Evolutionary conservation across 1,140 invertebrate genomes (phyloP).

Genomic region (Cydia splendana): DNA sequence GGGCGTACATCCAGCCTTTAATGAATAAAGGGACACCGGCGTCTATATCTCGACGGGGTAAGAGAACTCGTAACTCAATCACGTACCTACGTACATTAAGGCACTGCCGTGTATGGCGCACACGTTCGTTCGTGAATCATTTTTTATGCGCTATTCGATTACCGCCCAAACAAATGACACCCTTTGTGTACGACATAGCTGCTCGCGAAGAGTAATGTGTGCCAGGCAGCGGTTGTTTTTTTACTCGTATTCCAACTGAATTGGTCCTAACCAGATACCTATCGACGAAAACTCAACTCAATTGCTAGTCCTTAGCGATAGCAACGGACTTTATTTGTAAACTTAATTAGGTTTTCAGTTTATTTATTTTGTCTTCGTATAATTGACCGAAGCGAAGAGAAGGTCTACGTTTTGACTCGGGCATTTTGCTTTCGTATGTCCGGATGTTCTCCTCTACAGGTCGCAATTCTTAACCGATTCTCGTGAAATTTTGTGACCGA

Average conservation of each 20-base stretch:
- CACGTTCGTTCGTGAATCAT: constrained; percentile 18
- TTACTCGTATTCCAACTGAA: not conserved
- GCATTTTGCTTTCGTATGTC: no score
- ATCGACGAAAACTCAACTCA: not conserved
- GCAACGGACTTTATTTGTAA: not conserved
- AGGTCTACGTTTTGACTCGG: no score
- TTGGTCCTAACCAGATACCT: not conserved
- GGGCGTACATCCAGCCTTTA: constrained; percentile 38
- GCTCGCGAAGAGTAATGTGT: constrained; percentile 23
- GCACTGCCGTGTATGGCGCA: not conserved
- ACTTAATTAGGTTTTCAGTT: no score
- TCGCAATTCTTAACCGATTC: no score
- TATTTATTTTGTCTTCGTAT: no score
- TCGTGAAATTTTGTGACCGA: no score
- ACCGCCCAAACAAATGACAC: constrained; percentile 23
- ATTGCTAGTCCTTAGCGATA: not conserved
- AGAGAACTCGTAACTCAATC: constrained; percentile 22
- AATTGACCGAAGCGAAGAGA: no score
- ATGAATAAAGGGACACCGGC: constrained; percentile 45
- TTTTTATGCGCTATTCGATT: constrained; percentile 22
- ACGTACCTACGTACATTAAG: not conserved
- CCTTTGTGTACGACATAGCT: constrained; percentile 19
- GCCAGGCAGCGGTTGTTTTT: not conserved
- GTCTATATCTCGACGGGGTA: not conserved
- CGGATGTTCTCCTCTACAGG: no score